Conservation (phyloP, 2,888 invertebrate genomes). For the Suillia variegata region DNA sequence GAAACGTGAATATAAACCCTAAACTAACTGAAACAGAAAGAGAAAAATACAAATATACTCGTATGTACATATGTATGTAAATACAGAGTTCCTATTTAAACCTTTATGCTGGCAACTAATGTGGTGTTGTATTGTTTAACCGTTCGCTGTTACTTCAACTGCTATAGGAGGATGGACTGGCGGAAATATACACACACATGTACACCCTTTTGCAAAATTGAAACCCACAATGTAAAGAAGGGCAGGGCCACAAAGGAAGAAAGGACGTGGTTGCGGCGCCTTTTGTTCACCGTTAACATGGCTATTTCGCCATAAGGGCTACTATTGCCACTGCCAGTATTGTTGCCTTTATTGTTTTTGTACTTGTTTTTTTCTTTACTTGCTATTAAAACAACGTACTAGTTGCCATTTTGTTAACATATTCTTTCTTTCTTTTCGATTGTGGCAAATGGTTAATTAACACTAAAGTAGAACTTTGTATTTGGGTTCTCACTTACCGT, state of each 20-base stretch:
- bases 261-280: slow-evolving; percentile 26
- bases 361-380: slow-evolving; percentile 13
- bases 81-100: no score
- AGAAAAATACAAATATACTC: no score
- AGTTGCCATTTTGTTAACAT: slow-evolving; percentile 23
- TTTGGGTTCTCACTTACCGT: not conserved
- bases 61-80: slow-evolving; percentile 7
- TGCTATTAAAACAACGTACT: slow-evolving; percentile 8
- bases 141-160: slow-evolving; percentile 7
- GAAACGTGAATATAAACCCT: slow-evolving; percentile 18
- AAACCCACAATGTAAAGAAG: slow-evolving; percentile 5
- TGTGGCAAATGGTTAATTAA: slow-evolving; percentile 1
- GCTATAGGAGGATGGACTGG: slow-evolving; percentile 10
- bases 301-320: slow-evolving; percentile 51
- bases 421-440: not conserved
- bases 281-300: slow-evolving; percentile 57
- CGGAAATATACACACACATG: slow-evolving; percentile 16
- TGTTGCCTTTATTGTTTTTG: slow-evolving; percentile 18
- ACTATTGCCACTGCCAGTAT: slow-evolving; percentile 30
- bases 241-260: not conserved
- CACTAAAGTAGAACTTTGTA: not conserved
- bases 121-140: slow-evolving; percentile 16
- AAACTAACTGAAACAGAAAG: slow-evolving; percentile 11
- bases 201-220: not conserved
- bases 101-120: no score